phyloP scores from a whole-genome alignment of 1,140 invertebrate species.

The Zaprionus lachaisei region DNA sequence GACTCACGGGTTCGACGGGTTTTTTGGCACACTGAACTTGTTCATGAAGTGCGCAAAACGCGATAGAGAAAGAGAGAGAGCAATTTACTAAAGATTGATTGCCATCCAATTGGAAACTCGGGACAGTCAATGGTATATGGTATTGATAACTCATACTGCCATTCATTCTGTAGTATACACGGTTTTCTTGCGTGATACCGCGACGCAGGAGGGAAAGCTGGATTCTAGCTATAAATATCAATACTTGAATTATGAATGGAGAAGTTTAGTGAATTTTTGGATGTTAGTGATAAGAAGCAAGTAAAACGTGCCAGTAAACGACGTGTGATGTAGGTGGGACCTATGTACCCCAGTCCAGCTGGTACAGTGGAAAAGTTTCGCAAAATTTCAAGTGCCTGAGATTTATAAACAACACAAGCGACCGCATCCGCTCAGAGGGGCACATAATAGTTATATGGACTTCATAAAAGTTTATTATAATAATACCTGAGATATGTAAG shows the following conservation, averaged over 20 bases:
- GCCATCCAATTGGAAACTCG: background rate
- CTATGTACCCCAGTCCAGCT: conserved; percentile 23
- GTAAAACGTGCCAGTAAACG: conserved; percentile 23
- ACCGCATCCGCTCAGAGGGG: conserved; percentile 16
- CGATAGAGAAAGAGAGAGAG: conserved; percentile 7
- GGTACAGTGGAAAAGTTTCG: conserved; percentile 62
- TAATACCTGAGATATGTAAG: conserved; percentile 29
- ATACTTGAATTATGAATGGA: conserved; percentile 30
- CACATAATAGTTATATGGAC: conserved; percentile 15
- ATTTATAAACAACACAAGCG: conserved; percentile 34
- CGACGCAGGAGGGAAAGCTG: conserved; percentile 14
- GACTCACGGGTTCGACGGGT: conserved; percentile 40
- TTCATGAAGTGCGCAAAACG: conserved; percentile 37
- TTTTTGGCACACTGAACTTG: conserved; percentile 68
- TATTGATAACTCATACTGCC: conserved; percentile 32
- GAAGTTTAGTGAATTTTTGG: conserved; percentile 37
- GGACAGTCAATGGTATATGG: conserved; percentile 18
- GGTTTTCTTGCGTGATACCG: conserved; percentile 57
- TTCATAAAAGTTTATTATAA: conserved; percentile 23
- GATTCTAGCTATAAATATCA: conserved; percentile 49
- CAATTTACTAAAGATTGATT: conserved; percentile 33
- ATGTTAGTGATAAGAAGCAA: conserved; percentile 50
- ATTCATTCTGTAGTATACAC: conserved; percentile 41
- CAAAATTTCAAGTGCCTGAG: conserved; percentile 27
- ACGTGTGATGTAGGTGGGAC: conserved; percentile 59